These are phyloP conservation scores for Entomobrya proxima DNA, from an alignment of 2,888 invertebrate species.

Conservation along the genomic window DNA sequence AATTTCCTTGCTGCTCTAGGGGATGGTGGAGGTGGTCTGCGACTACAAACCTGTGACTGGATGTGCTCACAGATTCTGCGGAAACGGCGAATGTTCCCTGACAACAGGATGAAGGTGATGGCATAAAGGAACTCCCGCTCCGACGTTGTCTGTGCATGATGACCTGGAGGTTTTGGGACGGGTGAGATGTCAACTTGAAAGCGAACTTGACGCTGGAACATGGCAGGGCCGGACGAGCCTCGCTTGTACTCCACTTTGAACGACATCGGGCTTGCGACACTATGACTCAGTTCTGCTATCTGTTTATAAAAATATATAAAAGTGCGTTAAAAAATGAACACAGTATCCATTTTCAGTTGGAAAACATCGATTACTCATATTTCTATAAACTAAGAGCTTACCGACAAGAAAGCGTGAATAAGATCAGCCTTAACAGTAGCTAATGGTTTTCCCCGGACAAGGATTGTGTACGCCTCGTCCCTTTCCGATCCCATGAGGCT, in stretches of 20 bases:
- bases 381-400: too few species aligned
- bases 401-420: constrained; percentile 98
- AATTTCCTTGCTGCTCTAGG: constrained; percentile 83
- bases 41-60: constrained; percentile 86
- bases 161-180: constrained; percentile 81
- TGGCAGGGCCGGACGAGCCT: constrained; percentile 93
- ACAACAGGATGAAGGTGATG: constrained; percentile 94
- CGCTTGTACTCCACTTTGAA: constrained; percentile 98
- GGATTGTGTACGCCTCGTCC: constrained; percentile 97
- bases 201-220: constrained; percentile 97
- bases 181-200: constrained; percentile 84
- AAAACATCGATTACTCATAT: background rate
- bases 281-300: constrained; percentile 98
- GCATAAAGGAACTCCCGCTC: constrained; percentile 86
- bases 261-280: constrained; percentile 98
- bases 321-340: background rate
- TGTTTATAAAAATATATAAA: constrained; percentile 77
- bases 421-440: constrained; percentile 98
- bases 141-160: constrained; percentile 78
- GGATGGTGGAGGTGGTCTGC: constrained; percentile 81
- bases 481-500: constrained; percentile 97
- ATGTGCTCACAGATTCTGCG: constrained; percentile 97
- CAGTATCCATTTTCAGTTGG: background rate
- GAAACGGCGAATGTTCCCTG: constrained; percentile 96
- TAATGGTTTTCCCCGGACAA: constrained; percentile 96